Evolutionary conservation across 2,888 invertebrate genomes (phyloP), one percentile per base, ranked within the genome.

Genomic region (Ornithoptera alexandrae): DNA sequence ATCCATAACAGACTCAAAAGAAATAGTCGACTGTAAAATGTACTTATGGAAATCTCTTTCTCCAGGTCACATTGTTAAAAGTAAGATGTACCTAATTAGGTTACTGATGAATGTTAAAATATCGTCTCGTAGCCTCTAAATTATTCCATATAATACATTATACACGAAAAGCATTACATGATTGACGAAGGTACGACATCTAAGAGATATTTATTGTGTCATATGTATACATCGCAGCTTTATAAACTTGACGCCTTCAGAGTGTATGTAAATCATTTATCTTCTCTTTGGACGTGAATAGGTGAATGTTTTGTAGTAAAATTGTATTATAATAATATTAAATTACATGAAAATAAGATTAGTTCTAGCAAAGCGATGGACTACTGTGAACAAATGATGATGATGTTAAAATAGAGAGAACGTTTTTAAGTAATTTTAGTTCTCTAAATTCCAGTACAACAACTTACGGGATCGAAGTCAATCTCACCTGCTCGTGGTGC

Each of bases 111-210:
- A 50, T 50, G 5, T 17, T 50, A 50, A 46, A 50, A 59, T 22
- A 46, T 62, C 62, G 22, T 58, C 46, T 57, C 62, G 22, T 20
- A 50, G 64, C 30, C 20, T 46, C 64, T 68, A 60, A 50, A 50
- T 50, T 50, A 50, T 61, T 61, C 3, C 42, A 46, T 42, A 18
- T 53, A 58, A 50, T 66, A 22, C 59, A 30, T 46, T 18, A 30
- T 62, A 59, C 39, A 39, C 30, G 46, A 22, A 62, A 65, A 66
- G 62, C 58, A 20, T 57, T 53, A 12, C 46, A 46, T 62, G 59
- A 62, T 59, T 70, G 69, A 70, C 69, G 62, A 70, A 61, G 69
- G 69, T 70, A 46, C 46, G 69, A 65, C 69, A 62, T 61, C 46
- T 42, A 57, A 15, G 56, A 22, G 65, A 58, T 69, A 58, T 65